Conservation (phyloP, 2,797 vertebrate species). For the Diplodus puntazzo region DNA sequence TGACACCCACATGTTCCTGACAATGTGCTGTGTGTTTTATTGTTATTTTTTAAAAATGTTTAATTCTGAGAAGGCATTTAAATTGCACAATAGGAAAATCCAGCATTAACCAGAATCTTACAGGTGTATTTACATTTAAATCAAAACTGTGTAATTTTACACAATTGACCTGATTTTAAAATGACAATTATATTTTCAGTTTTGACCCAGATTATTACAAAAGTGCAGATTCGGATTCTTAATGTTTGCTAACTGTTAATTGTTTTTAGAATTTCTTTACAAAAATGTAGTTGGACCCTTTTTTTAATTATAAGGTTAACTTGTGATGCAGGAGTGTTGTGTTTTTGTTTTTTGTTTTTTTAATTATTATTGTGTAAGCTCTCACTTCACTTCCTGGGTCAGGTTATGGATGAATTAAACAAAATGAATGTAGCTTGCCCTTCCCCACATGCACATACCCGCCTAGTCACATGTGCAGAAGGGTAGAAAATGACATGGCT, state of each 20-base stretch:
- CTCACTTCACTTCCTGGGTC: conserved; percentile 7
- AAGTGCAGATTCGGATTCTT: background rate
- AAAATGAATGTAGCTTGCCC: conserved; percentile 18
- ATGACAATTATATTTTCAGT: conserved; percentile 2
- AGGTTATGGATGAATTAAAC: conserved; percentile 1
- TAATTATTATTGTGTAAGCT: conserved; percentile 2
- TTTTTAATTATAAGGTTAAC: background rate
- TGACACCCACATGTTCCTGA: conserved; percentile 15
- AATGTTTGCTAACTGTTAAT: background rate
- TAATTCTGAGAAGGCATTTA: background rate
- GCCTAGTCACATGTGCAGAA: conserved; percentile 35
- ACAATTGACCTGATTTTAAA: background rate
- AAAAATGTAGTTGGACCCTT: background rate
- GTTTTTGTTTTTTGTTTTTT: no score
- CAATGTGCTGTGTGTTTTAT: background rate
- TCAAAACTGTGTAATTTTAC: background rate
- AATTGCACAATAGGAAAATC: conserved; percentile 5
- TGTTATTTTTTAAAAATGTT: background rate
- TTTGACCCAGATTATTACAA: background rate
- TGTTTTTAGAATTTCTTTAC: background rate
- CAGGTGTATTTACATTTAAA: conserved; percentile 29
- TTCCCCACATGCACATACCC: conserved; percentile 9
- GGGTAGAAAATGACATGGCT: conserved; percentile 33
- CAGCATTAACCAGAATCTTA: conserved; percentile 3
- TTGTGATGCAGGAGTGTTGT: background rate